A percentile compares a stretch with the other conserved stretches of the same genome.
These are phyloP conservation scores for Drosophila lacertosa DNA, from an alignment of 1,140 invertebrate species.

Conservation along the genomic window DNA sequence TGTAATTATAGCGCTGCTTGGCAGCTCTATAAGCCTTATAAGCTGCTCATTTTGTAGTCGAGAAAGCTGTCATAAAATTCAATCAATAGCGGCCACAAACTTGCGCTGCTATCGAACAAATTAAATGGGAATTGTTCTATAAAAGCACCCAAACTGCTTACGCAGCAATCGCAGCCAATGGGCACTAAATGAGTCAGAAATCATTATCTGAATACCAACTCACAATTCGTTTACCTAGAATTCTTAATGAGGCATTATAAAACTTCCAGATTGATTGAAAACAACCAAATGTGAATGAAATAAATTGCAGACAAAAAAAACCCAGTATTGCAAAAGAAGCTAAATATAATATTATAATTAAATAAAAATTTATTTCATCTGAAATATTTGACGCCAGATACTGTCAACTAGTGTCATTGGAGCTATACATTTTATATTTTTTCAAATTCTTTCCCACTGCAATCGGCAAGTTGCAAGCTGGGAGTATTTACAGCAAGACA, in stretches of 20 bases:
- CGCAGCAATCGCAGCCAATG: background rate
- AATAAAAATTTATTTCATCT: too few relatives aligned
- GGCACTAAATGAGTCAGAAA: conserved; percentile 8
- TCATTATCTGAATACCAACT: background rate
- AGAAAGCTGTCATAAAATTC: conserved; percentile 30
- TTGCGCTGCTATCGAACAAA: conserved; percentile 6
- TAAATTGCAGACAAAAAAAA: background rate
- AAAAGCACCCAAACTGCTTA: conserved; percentile 1
- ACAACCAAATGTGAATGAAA: background rate
- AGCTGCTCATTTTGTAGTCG: background rate
- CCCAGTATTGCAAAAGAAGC: background rate
- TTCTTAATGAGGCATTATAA: conserved; percentile 3
- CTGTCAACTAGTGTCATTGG: too few relatives aligned
- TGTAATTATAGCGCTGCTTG: conserved; percentile 19
- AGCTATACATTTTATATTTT: background rate
- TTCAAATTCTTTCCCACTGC: background rate
- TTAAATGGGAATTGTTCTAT: conserved; percentile 18
- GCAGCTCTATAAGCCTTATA: conserved; percentile 22
- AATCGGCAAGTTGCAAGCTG: too few relatives aligned
- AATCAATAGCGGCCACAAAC: conserved; percentile 32
- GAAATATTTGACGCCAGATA: too few relatives aligned
- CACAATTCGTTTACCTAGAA: conserved; percentile 8
- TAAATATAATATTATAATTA: too few relatives aligned
- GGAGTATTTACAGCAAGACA: background rate
- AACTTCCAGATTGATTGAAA: background rate